A percentile compares a stretch with the other conserved stretches of the same genome.
These are phyloP conservation scores for Drosophila elegans DNA, from an alignment of 1,140 invertebrate species.

Conservation along the genomic window DNA sequence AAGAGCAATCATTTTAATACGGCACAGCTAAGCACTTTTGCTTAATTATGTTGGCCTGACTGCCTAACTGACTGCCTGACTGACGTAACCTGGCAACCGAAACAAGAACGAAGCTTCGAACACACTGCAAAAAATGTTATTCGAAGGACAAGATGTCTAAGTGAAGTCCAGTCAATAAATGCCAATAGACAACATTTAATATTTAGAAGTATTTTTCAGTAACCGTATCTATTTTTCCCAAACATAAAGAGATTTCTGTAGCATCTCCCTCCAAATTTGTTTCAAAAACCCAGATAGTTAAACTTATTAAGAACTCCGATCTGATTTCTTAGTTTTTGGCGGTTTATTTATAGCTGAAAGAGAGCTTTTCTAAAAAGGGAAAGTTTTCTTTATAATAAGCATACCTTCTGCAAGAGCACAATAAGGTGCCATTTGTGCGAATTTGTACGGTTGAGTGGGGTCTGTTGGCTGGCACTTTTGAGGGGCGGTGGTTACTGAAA, in stretches of 20 bases:
- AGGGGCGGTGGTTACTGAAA: constrained; percentile 45
- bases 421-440: constrained; percentile 32
- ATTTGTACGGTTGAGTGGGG: constrained; percentile 21
- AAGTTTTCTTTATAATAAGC: constrained; percentile 1
- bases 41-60: constrained; percentile 77
- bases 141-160: neutral
- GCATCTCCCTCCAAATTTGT: too few species aligned
- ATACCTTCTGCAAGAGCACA: constrained; percentile 25
- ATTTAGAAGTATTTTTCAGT: too few species aligned
- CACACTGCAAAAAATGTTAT: constrained; percentile 1
- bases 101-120: constrained; percentile 2
- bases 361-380: too few species aligned
- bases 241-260: too few species aligned
- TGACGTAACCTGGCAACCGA: constrained; percentile 66
- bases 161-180: too few species aligned
- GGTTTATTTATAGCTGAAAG: neutral
- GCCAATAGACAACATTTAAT: too few species aligned
- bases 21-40: constrained; percentile 81
- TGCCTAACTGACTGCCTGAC: constrained; percentile 60
- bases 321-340: neutral
- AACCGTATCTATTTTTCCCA: too few species aligned
- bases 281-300: too few species aligned
- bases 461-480: constrained; percentile 6
- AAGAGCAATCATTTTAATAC: constrained; percentile 81
- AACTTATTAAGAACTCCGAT: too few species aligned